Percentiles rank a stretch among this genome's conserved stretches.
phyloP scores from a whole-genome alignment of 1,140 invertebrate genomes.

The Dendrolimus kikuchii region DNA sequence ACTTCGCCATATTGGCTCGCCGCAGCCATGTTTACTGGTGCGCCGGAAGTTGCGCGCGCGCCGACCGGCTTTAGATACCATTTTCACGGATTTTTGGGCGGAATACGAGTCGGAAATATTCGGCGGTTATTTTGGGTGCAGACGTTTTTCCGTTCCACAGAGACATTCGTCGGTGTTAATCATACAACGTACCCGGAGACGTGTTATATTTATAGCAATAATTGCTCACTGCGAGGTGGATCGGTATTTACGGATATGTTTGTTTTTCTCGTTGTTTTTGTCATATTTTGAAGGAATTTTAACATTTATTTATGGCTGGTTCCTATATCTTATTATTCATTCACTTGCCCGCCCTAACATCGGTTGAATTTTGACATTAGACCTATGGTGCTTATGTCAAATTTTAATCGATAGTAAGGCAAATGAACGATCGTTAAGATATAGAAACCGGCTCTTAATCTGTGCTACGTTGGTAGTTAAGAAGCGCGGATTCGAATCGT shows the following conservation, averaged over 20 bases:
- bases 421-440: no score
- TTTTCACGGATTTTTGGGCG: constrained; percentile 46
- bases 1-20: constrained; percentile 64
- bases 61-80: constrained; percentile 60
- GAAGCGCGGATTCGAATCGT: no score
- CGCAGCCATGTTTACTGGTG: constrained; percentile 65
- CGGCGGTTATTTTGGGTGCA: constrained; percentile 54
- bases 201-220: constrained; percentile 57
- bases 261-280: constrained; percentile 2
- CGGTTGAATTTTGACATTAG: no score
- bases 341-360: no score
- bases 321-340: neutral
- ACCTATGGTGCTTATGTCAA: no score
- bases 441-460: no score
- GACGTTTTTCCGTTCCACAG: constrained; percentile 62
- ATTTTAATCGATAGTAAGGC: no score
- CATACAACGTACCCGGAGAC: constrained; percentile 52
- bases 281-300: no score
- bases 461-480: no score
- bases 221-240: constrained; percentile 25
- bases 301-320: neutral
- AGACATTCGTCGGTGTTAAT: constrained; percentile 58
- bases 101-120: constrained; percentile 63
- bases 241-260: constrained; percentile 41
- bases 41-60: constrained; percentile 69